Percentiles rank a stretch among this genome's conserved stretches.
These are phyloP conservation scores for Dromococcyx pavoninus DNA, from an alignment of 2,797 vertebrate species.

Conservation along the genomic window DNA sequence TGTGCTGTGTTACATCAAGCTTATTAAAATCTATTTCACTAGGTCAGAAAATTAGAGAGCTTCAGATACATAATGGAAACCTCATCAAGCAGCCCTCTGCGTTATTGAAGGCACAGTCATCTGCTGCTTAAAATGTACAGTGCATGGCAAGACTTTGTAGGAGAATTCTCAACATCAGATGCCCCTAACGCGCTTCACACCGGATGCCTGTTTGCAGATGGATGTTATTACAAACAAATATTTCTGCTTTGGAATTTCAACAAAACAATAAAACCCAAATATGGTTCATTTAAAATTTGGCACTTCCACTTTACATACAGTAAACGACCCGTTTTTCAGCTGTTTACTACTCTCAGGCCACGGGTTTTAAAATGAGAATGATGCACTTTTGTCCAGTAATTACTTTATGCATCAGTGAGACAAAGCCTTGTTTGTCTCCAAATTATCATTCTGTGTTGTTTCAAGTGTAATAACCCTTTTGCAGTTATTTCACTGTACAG, in stretches of 20 bases:
- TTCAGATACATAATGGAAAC: neutral
- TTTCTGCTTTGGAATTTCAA: slow-evolving; percentile 44
- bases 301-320: slow-evolving; percentile 8
- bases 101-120: neutral
- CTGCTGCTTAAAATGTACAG: neutral
- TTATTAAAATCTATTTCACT: slow-evolving; percentile 40
- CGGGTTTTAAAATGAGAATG: slow-evolving; percentile 19
- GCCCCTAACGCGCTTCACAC: neutral
- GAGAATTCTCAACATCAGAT: neutral
- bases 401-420: slow-evolving; percentile 52
- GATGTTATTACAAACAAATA: slow-evolving; percentile 9
- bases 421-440: slow-evolving; percentile 54
- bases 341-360: slow-evolving; percentile 19
- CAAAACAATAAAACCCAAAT: neutral
- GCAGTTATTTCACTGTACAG: neutral
- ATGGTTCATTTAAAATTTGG: slow-evolving; percentile 18
- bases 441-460: slow-evolving; percentile 18
- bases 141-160: neutral
- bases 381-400: slow-evolving; percentile 60
- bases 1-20: neutral
- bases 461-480: slow-evolving; percentile 30
- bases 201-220: neutral
- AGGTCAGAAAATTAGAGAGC: slow-evolving; percentile 29
- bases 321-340: slow-evolving; percentile 50
- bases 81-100: neutral